phyloP scores from a whole-genome alignment of 2,888 invertebrate species.

The Perithous albicinctus region DNA sequence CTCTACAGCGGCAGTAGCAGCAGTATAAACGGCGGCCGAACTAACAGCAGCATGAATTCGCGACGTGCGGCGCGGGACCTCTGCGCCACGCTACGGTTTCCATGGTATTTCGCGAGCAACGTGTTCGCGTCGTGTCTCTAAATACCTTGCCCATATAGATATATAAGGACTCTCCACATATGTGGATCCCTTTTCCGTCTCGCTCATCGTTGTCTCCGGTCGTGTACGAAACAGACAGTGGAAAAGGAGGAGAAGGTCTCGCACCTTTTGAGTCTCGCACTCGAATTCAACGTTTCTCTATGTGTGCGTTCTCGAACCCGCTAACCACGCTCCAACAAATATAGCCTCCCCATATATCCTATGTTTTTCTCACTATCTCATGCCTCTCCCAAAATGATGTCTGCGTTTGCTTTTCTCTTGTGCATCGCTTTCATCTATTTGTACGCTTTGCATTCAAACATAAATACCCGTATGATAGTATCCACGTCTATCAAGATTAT shows the following conservation, averaged over 20 bases:
- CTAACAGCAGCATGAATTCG: conserved; percentile 14
- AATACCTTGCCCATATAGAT: conserved; percentile 46
- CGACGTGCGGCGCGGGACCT: conserved; percentile 57
- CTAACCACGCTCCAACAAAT: conserved; percentile 53
- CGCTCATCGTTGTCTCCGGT: neutral
- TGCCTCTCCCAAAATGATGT: conserved; percentile 30
- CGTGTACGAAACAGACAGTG: conserved; percentile 8
- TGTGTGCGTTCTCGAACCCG: conserved; percentile 57
- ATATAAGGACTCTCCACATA: neutral
- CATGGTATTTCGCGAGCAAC: conserved; percentile 52
- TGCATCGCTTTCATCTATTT: conserved; percentile 45
- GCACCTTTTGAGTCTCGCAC: conserved; percentile 63
- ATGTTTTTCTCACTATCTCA: conserved; percentile 28
- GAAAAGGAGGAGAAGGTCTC: conserved; percentile 56
- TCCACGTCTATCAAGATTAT: neutral
- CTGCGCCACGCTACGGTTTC: conserved; percentile 51
- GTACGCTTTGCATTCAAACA: conserved; percentile 34
- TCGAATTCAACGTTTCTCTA: conserved; percentile 48
- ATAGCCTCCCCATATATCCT: conserved; percentile 45
- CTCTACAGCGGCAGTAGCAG: conserved; percentile 31
- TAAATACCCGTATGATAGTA: neutral
- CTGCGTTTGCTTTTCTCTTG: conserved; percentile 23
- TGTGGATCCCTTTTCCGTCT: neutral
- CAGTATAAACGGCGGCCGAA: conserved; percentile 21
- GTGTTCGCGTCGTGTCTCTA: conserved; percentile 48